These are phyloP conservation scores for Drosophila cardini DNA, from an alignment of 1,140 invertebrate species.

Conservation along the genomic window DNA sequence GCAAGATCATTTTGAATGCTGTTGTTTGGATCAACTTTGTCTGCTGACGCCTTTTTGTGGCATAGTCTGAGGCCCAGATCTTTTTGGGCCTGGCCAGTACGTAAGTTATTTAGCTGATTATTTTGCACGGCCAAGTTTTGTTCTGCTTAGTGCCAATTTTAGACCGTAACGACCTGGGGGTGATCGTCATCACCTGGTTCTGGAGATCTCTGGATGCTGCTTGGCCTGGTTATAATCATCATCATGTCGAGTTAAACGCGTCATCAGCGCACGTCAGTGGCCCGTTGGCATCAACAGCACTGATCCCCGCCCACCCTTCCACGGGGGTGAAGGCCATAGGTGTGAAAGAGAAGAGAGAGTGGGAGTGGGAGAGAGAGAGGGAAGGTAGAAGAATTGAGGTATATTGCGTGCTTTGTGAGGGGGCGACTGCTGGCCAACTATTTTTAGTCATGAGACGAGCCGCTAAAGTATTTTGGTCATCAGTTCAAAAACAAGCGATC, in stretches of 20 bases:
- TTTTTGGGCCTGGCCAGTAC: conserved; percentile 29
- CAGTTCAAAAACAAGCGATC: conserved; percentile 66
- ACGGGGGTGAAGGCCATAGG: neutral
- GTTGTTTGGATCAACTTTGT: conserved; percentile 27
- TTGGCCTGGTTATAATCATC: conserved; percentile 66
- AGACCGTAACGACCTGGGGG: conserved; percentile 34
- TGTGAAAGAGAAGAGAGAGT: neutral
- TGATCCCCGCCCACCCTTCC: neutral
- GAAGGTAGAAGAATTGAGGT: neutral
- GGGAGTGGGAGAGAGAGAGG: conserved; percentile 11
- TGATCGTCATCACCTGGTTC: conserved; percentile 65
- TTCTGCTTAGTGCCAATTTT: conserved; percentile 53
- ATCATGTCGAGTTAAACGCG: conserved; percentile 60
- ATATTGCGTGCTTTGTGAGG: conserved; percentile 11
- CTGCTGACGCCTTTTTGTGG: conserved; percentile 50
- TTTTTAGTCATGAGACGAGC: conserved; percentile 76
- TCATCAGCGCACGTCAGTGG: conserved; percentile 77
- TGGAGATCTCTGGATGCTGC: conserved; percentile 37
- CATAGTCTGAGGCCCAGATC: conserved; percentile 42
- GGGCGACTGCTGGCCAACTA: conserved; percentile 47
- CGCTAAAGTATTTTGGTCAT: conserved; percentile 80
- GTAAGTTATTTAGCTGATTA: conserved; percentile 25
- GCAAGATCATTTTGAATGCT: conserved; percentile 19
- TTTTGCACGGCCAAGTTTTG: conserved; percentile 29
- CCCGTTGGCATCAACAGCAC: conserved; percentile 7